Evolutionary conservation across 2,113 vertebrate genomes (phyloP).

Genomic region (Craseonycteris thonglongyai): DNA sequence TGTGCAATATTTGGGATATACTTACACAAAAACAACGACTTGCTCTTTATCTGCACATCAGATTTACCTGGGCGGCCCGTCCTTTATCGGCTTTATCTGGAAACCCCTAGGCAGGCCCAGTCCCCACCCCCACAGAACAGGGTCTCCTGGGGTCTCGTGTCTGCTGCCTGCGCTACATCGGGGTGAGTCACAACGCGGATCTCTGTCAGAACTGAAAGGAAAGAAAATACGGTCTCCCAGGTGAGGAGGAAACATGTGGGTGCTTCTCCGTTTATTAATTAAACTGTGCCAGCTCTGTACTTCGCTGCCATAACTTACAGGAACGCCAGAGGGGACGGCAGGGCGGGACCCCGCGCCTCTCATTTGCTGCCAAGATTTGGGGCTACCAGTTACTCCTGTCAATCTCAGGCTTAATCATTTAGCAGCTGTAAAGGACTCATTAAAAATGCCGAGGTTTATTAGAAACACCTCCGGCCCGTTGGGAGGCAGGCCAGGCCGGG

Average conservation of each 20-base stretch:
- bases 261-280: constrained; percentile 69
- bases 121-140: fast-evolving
- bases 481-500: constrained; percentile 55
- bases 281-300: constrained; percentile 71
- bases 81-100: background rate
- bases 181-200: fast-evolving
- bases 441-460: constrained; percentile 77
- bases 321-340: constrained; percentile 69
- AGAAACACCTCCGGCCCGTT: constrained; percentile 67
- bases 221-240: constrained; percentile 8
- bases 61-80: fast-evolving
- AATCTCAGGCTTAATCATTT: constrained; percentile 77
- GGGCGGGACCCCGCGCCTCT: constrained; percentile 72
- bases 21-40: fast-evolving
- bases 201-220: background rate
- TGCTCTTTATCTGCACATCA: background rate
- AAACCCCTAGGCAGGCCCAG: fast-evolving
- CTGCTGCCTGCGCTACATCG: fast-evolving
- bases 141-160: fast-evolving
- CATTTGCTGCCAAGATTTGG: constrained; percentile 78
- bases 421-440: constrained; percentile 80
- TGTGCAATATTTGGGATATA: fast-evolving
- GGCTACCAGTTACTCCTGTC: constrained; percentile 78
- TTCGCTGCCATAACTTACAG: constrained; percentile 56
- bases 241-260: background rate